Evolutionary conservation across 2,797 vertebrate species (phyloP).

Genomic region (Mallotus villosus): DNA sequence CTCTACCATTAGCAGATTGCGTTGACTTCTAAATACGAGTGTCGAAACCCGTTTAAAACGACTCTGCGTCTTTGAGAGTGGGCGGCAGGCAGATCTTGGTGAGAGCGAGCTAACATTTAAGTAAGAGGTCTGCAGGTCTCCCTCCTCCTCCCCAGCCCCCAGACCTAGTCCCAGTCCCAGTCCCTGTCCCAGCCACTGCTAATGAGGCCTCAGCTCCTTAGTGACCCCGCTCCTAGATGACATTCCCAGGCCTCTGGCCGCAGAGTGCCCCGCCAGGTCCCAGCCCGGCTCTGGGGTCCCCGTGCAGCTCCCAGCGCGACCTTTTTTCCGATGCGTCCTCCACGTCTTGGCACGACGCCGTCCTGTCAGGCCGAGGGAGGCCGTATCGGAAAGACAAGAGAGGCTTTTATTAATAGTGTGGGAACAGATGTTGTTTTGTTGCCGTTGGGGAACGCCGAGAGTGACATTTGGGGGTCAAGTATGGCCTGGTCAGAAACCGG

Average conservation of each 20-base stretch:
- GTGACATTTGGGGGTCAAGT: slow-evolving; percentile 26
- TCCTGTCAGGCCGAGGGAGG: slow-evolving; percentile 53
- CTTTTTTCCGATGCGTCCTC: slow-evolving; percentile 67
- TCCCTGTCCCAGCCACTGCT: slow-evolving; percentile 54
- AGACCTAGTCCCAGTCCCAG: background rate
- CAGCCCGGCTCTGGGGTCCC: slow-evolving; percentile 57
- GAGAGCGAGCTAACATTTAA: slow-evolving; percentile 60
- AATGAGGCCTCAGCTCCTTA: slow-evolving; percentile 64
- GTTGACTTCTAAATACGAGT: background rate
- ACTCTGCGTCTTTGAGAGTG: background rate
- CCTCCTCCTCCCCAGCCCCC: slow-evolving; percentile 28
- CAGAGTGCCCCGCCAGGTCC: slow-evolving; percentile 48
- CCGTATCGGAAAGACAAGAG: slow-evolving; percentile 34
- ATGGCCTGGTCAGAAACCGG: slow-evolving; percentile 20
- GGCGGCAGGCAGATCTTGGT: slow-evolving; percentile 49
- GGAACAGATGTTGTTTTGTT: slow-evolving; percentile 60
- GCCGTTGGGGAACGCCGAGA: slow-evolving; percentile 39
- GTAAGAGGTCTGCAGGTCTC: slow-evolving; percentile 53
- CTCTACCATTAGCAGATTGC: background rate
- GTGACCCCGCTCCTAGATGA: slow-evolving; percentile 66
- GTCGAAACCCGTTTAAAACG: too few species aligned
- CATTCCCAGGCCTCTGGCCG: slow-evolving; percentile 68
- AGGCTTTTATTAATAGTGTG: slow-evolving; percentile 59
- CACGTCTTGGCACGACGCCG: slow-evolving; percentile 57
- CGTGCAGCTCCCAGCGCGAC: slow-evolving; percentile 40